Base-by-base conservation (phyloP, 2,113 vertebrate genomes). In the Colinus virginianus region DNA sequence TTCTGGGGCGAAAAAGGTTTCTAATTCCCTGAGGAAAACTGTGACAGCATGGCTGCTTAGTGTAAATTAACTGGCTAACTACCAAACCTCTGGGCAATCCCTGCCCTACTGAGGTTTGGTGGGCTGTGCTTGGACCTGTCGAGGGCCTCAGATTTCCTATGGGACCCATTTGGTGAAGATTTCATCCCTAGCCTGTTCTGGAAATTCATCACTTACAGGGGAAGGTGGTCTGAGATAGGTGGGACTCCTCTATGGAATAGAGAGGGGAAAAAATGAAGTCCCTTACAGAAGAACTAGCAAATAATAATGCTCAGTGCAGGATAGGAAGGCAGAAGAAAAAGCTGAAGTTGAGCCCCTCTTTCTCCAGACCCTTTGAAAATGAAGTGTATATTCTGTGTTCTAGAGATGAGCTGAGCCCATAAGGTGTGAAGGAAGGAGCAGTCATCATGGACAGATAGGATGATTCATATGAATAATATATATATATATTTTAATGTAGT, bases 381-480 rank as follows among this genome's bases (percentile, higher is more conserved):
- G 4, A 78, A 69, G 9, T 14, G 4, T 78, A 11, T 78, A 14
- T 68, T 51, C 34, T 67, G 13, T 49, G 28, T 30, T 53, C 43
- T 32, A 82, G 40, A 67, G 21, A 13, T 22, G 21, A 1, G 25
- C 43, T 68, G 8, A 45, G 86, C 67, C 62, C n/a, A 20, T 62
- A n/a, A 30, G 21, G 13, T 0, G 56, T 63, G 21, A 21, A 92
- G 34, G 28, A 79, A 43, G 8, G 17, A 2, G 0, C 3, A 2
- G 13, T 70, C 23, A 46, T 12, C 0, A 0, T 61, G 42, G 13
- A 22, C 32, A 28, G 53, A 40, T 18, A 70, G 56, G 40, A 30
- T 7, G 28, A 22, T 61, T 78, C 14, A 56, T 51, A 75, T 26
- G 22, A 62, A 51, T 51, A 62, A 59, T 15, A 6, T 34, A 36